Percentiles rank a stretch among this genome's conserved stretches.
Conservation (phyloP, 2,888 invertebrate genomes). For the Drosophila borealis region DNA sequence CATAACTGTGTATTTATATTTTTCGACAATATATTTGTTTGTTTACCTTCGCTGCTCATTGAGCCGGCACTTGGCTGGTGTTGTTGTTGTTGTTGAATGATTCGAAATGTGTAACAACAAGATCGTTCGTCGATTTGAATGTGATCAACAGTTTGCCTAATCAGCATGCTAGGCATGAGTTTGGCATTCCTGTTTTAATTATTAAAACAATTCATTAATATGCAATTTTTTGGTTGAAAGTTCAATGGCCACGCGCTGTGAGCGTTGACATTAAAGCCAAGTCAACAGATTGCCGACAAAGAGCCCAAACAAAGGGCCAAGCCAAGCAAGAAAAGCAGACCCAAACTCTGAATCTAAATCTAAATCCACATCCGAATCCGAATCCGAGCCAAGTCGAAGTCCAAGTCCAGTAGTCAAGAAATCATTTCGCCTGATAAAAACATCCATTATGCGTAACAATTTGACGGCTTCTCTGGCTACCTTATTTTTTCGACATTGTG, state of each 20-base stretch:
- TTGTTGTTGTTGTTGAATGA: slow-evolving; percentile 18
- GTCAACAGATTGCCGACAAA: slow-evolving; percentile 56
- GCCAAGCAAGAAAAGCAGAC: slow-evolving; percentile 19
- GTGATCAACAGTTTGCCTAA: slow-evolving; percentile 25
- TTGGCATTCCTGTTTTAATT: not conserved
- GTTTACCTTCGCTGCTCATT: slow-evolving; percentile 63
- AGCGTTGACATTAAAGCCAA: slow-evolving; percentile 69
- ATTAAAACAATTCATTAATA: slow-evolving; percentile 34
- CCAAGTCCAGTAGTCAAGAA: slow-evolving; percentile 82
- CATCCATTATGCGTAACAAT: slow-evolving; percentile 82
- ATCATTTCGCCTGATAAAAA: slow-evolving; percentile 81
- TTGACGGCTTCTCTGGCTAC: slow-evolving; percentile 82
- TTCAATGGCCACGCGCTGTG: slow-evolving; percentile 70
- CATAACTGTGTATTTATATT: slow-evolving; percentile 32
- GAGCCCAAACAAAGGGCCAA: slow-evolving; percentile 29
- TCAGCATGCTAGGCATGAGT: slow-evolving; percentile 19
- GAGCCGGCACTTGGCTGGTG: slow-evolving; percentile 61
- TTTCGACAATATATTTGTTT: slow-evolving; percentile 62
- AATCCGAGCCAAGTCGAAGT: slow-evolving; percentile 7
- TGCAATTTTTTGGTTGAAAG: slow-evolving; percentile 40
- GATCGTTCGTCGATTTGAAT: slow-evolving; percentile 64
- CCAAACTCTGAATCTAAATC: slow-evolving; percentile 29
- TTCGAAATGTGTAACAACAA: slow-evolving; percentile 51
- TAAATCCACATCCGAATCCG: slow-evolving; percentile 24
- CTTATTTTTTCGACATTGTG: slow-evolving; percentile 56